Conservation (phyloP, 1,140 invertebrate species). For the Drosophila burlai region DNA sequence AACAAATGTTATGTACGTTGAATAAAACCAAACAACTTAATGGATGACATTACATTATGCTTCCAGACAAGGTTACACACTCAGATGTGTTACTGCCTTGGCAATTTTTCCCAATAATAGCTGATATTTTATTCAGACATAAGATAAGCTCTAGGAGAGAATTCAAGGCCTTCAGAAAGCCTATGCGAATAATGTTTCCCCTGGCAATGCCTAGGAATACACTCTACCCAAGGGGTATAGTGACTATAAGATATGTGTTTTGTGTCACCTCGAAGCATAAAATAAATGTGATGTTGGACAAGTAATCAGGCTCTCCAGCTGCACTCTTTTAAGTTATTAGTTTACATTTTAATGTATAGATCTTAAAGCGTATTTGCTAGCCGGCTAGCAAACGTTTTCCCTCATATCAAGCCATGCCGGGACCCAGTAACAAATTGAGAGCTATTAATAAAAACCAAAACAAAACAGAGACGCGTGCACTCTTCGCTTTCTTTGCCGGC, state of each 20-base stretch:
- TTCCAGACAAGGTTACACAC: conserved; percentile 4
- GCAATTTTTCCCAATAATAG: conserved; percentile 42
- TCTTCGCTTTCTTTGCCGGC: conserved; percentile 45
- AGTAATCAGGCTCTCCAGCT: neutral
- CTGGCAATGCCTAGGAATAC: neutral
- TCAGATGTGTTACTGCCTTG: conserved; percentile 13
- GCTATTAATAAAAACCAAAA: conserved; percentile 67
- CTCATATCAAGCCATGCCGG: conserved; percentile 24
- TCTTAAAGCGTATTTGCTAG: neutral
- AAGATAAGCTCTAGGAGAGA: conserved; percentile 31
- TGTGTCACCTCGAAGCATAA: neutral
- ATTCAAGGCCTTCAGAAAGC: conserved; percentile 30
- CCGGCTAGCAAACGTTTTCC: neutral
- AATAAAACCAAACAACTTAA: conserved; percentile 2
- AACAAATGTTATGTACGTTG: neutral
- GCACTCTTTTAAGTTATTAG: neutral
- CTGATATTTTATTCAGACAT: conserved; percentile 30
- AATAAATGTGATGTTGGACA: neutral
- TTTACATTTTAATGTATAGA: neutral
- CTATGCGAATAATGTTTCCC: conserved; percentile 1
- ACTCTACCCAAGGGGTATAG: conserved; percentile 7
- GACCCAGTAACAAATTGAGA: conserved; percentile 54
- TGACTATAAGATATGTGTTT: neutral
- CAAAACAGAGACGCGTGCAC: conserved; percentile 70
- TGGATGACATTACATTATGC: conserved; percentile 24